Conservation (phyloP, 2,888 invertebrate genomes). For the Xanthia togata region DNA sequence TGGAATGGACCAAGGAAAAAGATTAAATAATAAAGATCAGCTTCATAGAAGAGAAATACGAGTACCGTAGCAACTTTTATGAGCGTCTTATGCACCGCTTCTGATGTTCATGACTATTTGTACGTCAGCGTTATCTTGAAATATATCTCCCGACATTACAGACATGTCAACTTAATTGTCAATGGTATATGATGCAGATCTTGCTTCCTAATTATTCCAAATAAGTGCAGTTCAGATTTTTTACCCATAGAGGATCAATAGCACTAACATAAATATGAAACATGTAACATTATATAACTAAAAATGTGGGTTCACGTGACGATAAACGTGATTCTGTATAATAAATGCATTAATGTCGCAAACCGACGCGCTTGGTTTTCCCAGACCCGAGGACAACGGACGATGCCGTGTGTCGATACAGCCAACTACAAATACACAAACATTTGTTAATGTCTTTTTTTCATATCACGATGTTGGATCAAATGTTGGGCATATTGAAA, state of each 20-base stretch:
- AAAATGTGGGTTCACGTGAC: conserved; percentile 46
- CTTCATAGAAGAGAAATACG: neutral
- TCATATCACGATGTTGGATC: conserved; percentile 13
- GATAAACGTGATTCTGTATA: conserved; percentile 61
- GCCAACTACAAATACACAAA: conserved; percentile 44
- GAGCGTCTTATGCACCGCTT: neutral
- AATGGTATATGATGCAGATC: conserved; percentile 9
- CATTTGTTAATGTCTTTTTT: conserved; percentile 19
- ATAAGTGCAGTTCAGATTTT: conserved; percentile 31
- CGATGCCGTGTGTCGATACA: conserved; percentile 45
- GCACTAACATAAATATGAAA: conserved; percentile 20
- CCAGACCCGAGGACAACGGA: conserved; percentile 65
- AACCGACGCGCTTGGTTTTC: conserved; percentile 64
- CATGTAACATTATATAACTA: conserved; percentile 28
- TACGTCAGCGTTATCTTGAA: neutral
- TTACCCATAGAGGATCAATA: conserved; percentile 10
- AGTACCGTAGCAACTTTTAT: neutral
- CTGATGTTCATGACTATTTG: neutral
- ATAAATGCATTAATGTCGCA: conserved; percentile 60
- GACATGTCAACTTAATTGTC: conserved; percentile 11
- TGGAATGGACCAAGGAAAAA: neutral
- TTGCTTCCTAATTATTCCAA: conserved; percentile 37
- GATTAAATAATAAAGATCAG: neutral
- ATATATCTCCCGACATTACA: conserved; percentile 14
- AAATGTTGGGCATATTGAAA: conserved; percentile 40